phyloP scores from a whole-genome alignment of 53 echinoderm and acorn worm species.

The Actinopyga echinites region DNA sequence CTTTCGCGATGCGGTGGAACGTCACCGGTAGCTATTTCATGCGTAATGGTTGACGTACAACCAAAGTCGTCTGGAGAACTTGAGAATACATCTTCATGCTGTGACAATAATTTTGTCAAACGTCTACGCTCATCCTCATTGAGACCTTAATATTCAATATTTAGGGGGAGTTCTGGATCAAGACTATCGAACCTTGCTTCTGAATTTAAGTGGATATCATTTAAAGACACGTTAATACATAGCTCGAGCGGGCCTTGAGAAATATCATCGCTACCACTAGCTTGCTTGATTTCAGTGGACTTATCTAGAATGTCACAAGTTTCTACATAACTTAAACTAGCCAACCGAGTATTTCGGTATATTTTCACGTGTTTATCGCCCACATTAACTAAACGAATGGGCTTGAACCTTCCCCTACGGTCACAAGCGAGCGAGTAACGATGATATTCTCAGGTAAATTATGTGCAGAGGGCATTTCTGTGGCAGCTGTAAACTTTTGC shows the following conservation, averaged over 20 bases:
- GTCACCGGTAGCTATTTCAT: slow-evolving; percentile 42
- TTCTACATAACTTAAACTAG: no score
- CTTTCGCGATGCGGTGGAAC: slow-evolving; percentile 9
- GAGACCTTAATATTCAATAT: neutral
- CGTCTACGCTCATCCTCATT: neutral
- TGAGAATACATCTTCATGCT: slow-evolving; percentile 36
- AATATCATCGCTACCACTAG: no score
- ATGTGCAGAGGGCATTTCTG: neutral
- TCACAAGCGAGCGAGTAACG: neutral
- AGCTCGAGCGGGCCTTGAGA: no score
- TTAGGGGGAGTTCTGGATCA: neutral
- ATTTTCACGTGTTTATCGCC: neutral
- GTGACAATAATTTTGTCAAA: neutral
- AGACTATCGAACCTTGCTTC: neutral
- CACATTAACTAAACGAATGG: neutral
- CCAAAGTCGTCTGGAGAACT: slow-evolving; percentile 30
- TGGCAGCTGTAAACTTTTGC: no score
- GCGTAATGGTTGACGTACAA: neutral
- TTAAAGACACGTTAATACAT: no score
- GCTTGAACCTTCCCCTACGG: neutral
- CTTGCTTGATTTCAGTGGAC: neutral
- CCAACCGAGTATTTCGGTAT: no score
- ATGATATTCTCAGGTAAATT: slow-evolving; percentile 1
- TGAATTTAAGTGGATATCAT: neutral
- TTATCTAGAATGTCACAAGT: no score